phyloP scores from a whole-genome alignment of 2,888 invertebrate species.

The Drosophila parthenogenetica region DNA sequence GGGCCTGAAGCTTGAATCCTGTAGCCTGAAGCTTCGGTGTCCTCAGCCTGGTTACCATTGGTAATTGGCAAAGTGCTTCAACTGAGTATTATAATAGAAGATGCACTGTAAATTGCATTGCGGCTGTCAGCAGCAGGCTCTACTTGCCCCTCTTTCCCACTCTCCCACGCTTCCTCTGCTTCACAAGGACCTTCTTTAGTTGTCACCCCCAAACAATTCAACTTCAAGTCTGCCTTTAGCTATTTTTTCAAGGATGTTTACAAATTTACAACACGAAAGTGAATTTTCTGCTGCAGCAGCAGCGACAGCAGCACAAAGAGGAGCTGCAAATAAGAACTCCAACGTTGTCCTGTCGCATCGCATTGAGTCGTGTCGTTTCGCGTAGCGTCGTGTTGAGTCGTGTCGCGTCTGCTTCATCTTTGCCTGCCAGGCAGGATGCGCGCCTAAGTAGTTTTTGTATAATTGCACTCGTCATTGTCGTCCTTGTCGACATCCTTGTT shows the following conservation, averaged over 20 bases:
- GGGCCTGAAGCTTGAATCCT: background rate
- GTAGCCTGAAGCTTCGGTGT: too few relatives aligned
- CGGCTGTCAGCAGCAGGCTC: conserved; percentile 64
- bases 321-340: conserved; percentile 29
- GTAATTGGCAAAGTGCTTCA: conserved; percentile 63
- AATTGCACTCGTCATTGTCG: conserved; percentile 81
- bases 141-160: background rate
- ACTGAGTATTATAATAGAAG: conserved; percentile 46
- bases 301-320: conserved; percentile 16
- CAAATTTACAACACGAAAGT: conserved; percentile 82
- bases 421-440: conserved; percentile 66
- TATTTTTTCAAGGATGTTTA: conserved; percentile 80
- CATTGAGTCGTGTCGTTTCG: conserved; percentile 19
- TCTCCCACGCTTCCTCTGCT: background rate
- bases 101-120: conserved; percentile 76
- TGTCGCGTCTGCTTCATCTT: conserved; percentile 37
- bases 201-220: conserved; percentile 58
- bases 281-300: conserved; percentile 70
- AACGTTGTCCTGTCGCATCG: conserved; percentile 37
- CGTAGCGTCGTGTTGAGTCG: conserved; percentile 29
- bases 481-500: conserved; percentile 71
- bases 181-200: conserved; percentile 17
- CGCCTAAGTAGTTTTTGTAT: conserved; percentile 79
- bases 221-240: conserved; percentile 61
- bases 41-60: conserved; percentile 32